A percentile compares a stretch with the other conserved stretches of the same genome.
These are phyloP conservation scores for Metacarcinus magister DNA, from an alignment of 2,888 invertebrate genomes.

Conservation along the genomic window DNA sequence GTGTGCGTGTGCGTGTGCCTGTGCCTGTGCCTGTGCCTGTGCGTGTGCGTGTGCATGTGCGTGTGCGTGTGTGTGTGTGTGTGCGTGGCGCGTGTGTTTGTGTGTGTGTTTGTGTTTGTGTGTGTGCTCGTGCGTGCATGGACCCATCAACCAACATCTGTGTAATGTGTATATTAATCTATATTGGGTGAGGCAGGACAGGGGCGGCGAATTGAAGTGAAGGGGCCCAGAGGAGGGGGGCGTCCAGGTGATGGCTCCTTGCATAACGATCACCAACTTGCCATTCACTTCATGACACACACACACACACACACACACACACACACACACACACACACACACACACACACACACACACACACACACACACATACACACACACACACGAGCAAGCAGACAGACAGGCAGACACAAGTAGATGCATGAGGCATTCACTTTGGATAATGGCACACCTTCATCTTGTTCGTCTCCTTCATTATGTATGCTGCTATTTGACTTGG, in stretches of 20 bases:
- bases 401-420: not conserved
- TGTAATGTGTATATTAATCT: not conserved
- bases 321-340: conserved; percentile 7
- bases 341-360: too few relatives aligned
- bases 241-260: not conserved
- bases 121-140: not conserved
- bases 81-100: not conserved
- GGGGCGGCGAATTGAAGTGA: not conserved
- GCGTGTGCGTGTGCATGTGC: not conserved
- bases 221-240: not conserved
- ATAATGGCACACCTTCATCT: not conserved
- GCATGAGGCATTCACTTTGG: not conserved
- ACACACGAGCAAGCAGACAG: too few relatives aligned
- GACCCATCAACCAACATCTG: not conserved
- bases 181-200: not conserved
- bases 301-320: not conserved
- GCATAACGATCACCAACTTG: not conserved
- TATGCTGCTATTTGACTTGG: not conserved
- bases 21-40: not conserved
- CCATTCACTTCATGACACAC: not conserved
- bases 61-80: not conserved
- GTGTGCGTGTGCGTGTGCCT: not conserved
- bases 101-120: not conserved
- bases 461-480: not conserved
- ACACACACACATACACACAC: not conserved